These are phyloP conservation scores for Sebastes diploproa DNA, from an alignment of 2,797 vertebrate genomes.

Conservation along the genomic window DNA sequence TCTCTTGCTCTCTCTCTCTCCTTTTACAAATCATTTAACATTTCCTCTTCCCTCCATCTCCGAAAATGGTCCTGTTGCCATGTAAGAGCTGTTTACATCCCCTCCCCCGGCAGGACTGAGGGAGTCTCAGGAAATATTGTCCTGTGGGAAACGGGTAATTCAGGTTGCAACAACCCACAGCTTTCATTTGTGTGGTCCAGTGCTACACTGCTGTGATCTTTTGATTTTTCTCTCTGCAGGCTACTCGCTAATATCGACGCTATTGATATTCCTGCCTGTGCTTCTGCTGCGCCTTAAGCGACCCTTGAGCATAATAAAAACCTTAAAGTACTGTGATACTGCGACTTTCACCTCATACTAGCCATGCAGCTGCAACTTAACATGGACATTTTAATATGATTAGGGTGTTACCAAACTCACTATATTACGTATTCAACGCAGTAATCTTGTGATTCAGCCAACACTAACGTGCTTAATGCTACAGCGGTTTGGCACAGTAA, in stretches of 20 bases:
- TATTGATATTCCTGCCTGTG: slow-evolving; percentile 39
- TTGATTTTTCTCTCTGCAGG: slow-evolving; percentile 47
- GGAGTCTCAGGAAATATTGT: background rate
- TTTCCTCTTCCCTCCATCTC: slow-evolving; percentile 21
- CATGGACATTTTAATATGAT: background rate
- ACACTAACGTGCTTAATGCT: background rate
- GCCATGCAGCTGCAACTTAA: background rate
- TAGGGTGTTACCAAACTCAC: background rate
- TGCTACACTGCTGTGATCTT: slow-evolving; percentile 38
- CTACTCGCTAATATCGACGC: slow-evolving; percentile 34
- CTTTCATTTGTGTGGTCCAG: slow-evolving; percentile 37
- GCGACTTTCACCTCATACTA: background rate
- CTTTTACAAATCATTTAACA: slow-evolving; percentile 24
- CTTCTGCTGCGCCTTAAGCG: slow-evolving; percentile 14
- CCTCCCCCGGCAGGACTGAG: background rate
- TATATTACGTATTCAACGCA: background rate
- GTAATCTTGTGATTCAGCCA: background rate
- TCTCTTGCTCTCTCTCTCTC: background rate
- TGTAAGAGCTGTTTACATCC: slow-evolving; percentile 54
- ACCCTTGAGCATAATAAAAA: background rate
- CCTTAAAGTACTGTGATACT: too few relatives aligned
- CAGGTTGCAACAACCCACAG: slow-evolving; percentile 1
- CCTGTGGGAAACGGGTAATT: slow-evolving; percentile 20
- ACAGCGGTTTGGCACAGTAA: background rate
- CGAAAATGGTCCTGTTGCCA: slow-evolving; percentile 47